A percentile compares a stretch with the other conserved stretches of the same genome.
These are phyloP conservation scores for Misgurnus anguillicaudatus DNA, from an alignment of 2,113 vertebrate genomes.

Conservation along the genomic window DNA sequence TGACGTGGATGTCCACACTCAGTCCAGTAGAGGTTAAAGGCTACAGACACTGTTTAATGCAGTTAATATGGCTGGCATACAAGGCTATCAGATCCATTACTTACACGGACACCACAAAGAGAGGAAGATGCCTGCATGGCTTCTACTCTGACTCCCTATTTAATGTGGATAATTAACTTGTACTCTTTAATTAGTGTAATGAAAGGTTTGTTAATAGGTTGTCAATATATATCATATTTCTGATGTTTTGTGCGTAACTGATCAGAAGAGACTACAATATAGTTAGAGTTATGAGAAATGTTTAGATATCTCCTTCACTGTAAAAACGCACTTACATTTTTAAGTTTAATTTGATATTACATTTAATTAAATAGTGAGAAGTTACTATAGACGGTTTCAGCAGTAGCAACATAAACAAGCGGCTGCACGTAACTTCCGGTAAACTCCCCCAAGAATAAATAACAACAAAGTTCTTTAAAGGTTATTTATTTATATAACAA, in stretches of 20 bases:
- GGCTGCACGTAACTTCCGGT: too few relatives aligned
- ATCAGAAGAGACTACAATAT: too few relatives aligned
- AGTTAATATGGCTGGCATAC: conserved; percentile 43
- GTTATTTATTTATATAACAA: too few relatives aligned
- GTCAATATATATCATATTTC: background rate
- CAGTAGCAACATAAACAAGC: too few relatives aligned
- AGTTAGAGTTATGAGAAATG: too few relatives aligned
- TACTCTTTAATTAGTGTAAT: conserved; percentile 38
- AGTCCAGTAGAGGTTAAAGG: conserved; percentile 37
- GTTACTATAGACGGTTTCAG: too few relatives aligned
- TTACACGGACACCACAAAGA: conserved; percentile 6
- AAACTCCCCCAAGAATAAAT: too few relatives aligned
- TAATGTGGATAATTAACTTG: conserved; percentile 33
- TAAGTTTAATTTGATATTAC: too few relatives aligned
- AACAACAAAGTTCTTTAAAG: too few relatives aligned
- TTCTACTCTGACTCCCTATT: conserved; percentile 33
- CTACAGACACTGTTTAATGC: conserved; percentile 33
- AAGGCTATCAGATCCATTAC: conserved; percentile 38
- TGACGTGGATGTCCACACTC: conserved; percentile 38
- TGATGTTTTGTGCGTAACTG: background rate
- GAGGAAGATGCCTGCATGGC: conserved; percentile 21
- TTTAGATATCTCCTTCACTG: too few relatives aligned
- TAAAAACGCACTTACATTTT: too few relatives aligned
- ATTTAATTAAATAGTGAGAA: too few relatives aligned
- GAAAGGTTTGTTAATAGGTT: conserved; percentile 11